A percentile compares a stretch with the other conserved stretches of the same genome.
Evolutionary conservation across 2,888 invertebrate species (phyloP).

Genomic region (Hofmannophila pseudospretella): DNA sequence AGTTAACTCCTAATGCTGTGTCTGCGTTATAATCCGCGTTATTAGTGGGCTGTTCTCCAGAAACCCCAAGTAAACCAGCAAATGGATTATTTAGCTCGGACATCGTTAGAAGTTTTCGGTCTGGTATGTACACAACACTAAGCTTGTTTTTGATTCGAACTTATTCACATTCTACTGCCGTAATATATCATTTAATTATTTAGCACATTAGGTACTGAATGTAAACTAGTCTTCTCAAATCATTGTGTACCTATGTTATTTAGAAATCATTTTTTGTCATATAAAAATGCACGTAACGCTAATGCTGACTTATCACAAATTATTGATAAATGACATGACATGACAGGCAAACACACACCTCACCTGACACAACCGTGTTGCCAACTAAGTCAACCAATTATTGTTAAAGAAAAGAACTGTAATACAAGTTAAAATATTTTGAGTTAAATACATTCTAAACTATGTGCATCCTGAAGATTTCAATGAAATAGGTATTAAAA

Average conservation of each 20-base stretch:
- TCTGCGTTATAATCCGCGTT: conserved; percentile 34
- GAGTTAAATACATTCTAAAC: too few relatives aligned
- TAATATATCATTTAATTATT: too few relatives aligned
- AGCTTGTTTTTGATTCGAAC: neutral
- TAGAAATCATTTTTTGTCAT: too few relatives aligned
- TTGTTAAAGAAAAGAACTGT: too few relatives aligned
- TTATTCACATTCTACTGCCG: neutral
- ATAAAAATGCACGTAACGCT: too few relatives aligned
- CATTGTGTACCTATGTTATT: too few relatives aligned
- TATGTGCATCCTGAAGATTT: too few relatives aligned
- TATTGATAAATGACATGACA: conserved; percentile 30
- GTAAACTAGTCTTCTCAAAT: conserved; percentile 4
- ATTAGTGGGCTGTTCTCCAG: conserved; percentile 36
- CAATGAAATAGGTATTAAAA: too few relatives aligned
- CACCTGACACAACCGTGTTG: too few relatives aligned
- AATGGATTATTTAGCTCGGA: conserved; percentile 68
- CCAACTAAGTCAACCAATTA: too few relatives aligned
- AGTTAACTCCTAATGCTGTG: conserved; percentile 28
- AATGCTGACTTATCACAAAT: conserved; percentile 40
- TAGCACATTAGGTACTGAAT: neutral
- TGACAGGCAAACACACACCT: too few relatives aligned
- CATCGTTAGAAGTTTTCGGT: conserved; percentile 33
- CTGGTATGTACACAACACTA: conserved; percentile 16
- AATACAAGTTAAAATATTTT: too few relatives aligned
- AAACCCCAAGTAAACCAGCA: conserved; percentile 53